A percentile compares a stretch with the other conserved stretches of the same genome.
Conservation (phyloP, 2,113 vertebrate genomes). For the Craseonycteris thonglongyai region DNA sequence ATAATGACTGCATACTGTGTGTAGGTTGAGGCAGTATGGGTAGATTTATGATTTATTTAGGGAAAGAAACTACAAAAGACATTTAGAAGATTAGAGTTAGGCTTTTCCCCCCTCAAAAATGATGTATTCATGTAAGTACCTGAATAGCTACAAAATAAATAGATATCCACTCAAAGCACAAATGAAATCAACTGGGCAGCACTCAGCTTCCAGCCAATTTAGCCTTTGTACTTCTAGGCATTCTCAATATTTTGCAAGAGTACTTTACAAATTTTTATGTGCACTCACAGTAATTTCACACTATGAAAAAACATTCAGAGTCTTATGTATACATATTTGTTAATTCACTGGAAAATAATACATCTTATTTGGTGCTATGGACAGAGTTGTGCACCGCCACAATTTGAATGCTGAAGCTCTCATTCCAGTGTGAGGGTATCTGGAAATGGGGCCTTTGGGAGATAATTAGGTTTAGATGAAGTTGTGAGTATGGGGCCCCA, state of each 20-base stretch:
- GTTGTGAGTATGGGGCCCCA: neutral
- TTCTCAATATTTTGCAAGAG: constrained; percentile 19
- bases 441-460: neutral
- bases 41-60: constrained; percentile 2
- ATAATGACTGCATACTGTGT: neutral
- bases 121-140: neutral
- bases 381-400: neutral
- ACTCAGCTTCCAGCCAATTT: neutral
- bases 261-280: neutral
- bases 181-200: neutral
- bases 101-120: neutral
- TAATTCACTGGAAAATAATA: constrained; percentile 10
- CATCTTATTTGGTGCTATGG: neutral
- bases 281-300: neutral
- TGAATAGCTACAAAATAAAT: neutral
- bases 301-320: neutral
- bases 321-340: neutral
- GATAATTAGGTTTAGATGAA: neutral
- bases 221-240: neutral
- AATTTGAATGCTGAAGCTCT: neutral
- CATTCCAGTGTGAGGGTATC: neutral
- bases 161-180: neutral
- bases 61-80: neutral
- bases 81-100: constrained; percentile 16
- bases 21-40: neutral